Base-by-base conservation (phyloP, 2,113 vertebrate genomes). In the mouse (Mus musculus) region DNA sequence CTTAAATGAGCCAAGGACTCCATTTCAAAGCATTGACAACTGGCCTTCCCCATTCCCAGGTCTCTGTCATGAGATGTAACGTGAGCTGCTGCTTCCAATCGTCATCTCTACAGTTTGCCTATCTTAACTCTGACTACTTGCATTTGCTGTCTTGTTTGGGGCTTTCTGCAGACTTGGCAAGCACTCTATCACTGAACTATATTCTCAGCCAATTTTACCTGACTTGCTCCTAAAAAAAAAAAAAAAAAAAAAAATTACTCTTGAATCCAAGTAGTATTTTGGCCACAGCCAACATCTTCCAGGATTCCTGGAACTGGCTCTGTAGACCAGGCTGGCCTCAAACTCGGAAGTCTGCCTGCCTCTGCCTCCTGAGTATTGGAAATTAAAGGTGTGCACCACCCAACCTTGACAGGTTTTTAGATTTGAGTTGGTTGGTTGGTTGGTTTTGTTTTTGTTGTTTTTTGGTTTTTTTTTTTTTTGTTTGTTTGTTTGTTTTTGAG, bases 1-100 rank as follows among this genome's bases (percentile, higher is more conserved):
- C 90, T 96, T 94, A 80, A 97, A n/a, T 73, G 33, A 49, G 28
- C 30, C 65, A 94, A 20, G 11, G 28, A 67, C 39, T 86, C 63
- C 42, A 33, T 77, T 36, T 78, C 46, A 92, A 81, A 91, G 30
- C 12, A 80, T 30, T 33, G 49, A 85, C 33, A 90, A 17, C 20
- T 86, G 28, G 33, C n/a, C 36, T 77, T 89, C 24, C 24, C 61
- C 0, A 39, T 8, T 20, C 33, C 28, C 4, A 56, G 2, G 46
- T 92, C 69, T 92, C 69, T 92, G 19, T 49, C 24, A 30, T 26
- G 24, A 84, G 36, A 67, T 67, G 30, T 69, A 67, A 86, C 67
- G 14, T 30, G 8, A 67, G 24, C 19, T 42, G 14, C 76, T 89
- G 75, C 39, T 42, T 94, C 71, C 69, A 4, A 42, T 80, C 52